A percentile compares a stretch with the other conserved stretches of the same genome.
Evolutionary conservation across 2,797 vertebrate species (phyloP).

Genomic region (Helostoma temminkii): DNA sequence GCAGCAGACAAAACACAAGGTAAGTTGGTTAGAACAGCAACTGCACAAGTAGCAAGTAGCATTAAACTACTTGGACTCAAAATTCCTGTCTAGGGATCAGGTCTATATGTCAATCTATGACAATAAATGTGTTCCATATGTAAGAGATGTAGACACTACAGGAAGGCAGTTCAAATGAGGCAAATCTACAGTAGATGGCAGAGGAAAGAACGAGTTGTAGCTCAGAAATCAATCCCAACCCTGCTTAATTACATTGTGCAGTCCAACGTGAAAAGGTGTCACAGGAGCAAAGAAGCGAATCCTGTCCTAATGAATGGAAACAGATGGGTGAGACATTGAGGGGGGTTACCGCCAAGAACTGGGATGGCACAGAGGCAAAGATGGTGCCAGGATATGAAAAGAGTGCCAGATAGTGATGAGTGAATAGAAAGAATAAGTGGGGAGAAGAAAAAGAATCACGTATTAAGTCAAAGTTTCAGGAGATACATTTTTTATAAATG

Average conservation of each 20-base stretch:
- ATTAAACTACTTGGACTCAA: too few relatives aligned
- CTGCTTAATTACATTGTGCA: constrained; percentile 85
- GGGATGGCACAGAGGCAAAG: constrained; percentile 56
- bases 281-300: constrained; percentile 81
- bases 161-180: constrained; percentile 28
- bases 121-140: constrained; percentile 3
- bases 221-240: constrained; percentile 61
- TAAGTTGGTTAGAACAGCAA: too few relatives aligned
- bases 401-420: constrained; percentile 40
- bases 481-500: neutral
- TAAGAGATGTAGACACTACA: constrained; percentile 15
- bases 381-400: constrained; percentile 45
- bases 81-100: neutral
- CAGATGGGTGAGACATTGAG: constrained; percentile 81
- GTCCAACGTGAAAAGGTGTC: constrained; percentile 83
- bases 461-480: neutral
- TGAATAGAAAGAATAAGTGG: constrained; percentile 20
- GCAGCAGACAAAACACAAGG: too few relatives aligned
- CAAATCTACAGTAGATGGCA: constrained; percentile 54
- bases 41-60: too few relatives aligned
- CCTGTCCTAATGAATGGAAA: constrained; percentile 87
- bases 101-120: neutral
- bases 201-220: constrained; percentile 47
- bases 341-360: constrained; percentile 71
- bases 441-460: too few relatives aligned